A percentile compares a stretch with the other conserved stretches of the same genome.
These are phyloP conservation scores for Nebria ingens DNA, from an alignment of 1,140 invertebrate genomes.

Conservation along the genomic window DNA sequence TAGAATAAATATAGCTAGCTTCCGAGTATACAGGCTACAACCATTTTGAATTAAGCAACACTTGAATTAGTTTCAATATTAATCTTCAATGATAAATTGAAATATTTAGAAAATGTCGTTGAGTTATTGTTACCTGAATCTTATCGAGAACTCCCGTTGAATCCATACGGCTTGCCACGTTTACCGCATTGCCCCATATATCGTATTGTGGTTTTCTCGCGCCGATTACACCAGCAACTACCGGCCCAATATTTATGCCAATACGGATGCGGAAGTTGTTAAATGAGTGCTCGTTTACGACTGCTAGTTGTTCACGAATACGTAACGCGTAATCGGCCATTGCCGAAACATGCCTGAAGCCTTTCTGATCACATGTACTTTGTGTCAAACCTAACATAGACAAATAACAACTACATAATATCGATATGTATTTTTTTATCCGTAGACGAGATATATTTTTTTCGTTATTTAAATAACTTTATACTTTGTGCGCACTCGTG, in stretches of 20 bases:
- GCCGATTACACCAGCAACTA: slow-evolving; percentile 92
- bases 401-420: too few relatives aligned
- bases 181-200: slow-evolving; percentile 92
- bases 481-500: too few relatives aligned
- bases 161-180: slow-evolving; percentile 84
- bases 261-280: slow-evolving; percentile 93
- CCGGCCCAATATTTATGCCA: slow-evolving; percentile 88
- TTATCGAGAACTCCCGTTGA: slow-evolving; percentile 71
- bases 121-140: slow-evolving; percentile 62
- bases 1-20: too few relatives aligned
- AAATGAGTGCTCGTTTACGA: slow-evolving; percentile 93
- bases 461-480: too few relatives aligned
- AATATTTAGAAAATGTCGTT: too few relatives aligned
- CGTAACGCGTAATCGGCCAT: slow-evolving; percentile 88
- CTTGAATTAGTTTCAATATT: background rate
- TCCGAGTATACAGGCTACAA: too few relatives aligned
- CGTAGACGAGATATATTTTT: too few relatives aligned
- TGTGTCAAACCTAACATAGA: slow-evolving; percentile 70
- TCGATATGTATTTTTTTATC: too few relatives aligned
- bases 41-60: too few relatives aligned
- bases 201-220: slow-evolving; percentile 86
- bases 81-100: background rate
- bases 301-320: slow-evolving; percentile 72
- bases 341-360: slow-evolving; percentile 69
- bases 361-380: slow-evolving; percentile 64